These are phyloP conservation scores for Xenopus laevis DNA, from an alignment of 2,113 vertebrate genomes.

Conservation along the genomic window DNA sequence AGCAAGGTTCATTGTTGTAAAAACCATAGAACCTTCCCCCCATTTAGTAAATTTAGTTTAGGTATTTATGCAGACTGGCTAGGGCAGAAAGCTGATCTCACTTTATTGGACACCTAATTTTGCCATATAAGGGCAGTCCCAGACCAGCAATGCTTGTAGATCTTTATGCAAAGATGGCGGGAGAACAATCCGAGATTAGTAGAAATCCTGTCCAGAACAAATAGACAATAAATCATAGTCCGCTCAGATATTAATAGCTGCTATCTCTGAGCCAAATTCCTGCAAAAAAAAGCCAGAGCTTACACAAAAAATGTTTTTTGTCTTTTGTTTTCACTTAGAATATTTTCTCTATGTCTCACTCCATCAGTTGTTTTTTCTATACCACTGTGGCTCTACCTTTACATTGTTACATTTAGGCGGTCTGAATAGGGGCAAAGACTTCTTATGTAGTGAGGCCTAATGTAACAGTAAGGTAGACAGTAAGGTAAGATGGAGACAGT, in stretches of 20 bases:
- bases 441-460: too few species aligned
- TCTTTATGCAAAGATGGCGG: not conserved
- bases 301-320: slow-evolving; percentile 2
- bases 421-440: too few species aligned
- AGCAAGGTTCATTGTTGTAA: too few species aligned
- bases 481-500: too few species aligned
- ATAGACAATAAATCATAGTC: slow-evolving; percentile 25
- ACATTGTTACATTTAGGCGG: too few species aligned
- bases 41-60: too few species aligned
- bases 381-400: too few species aligned
- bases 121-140: slow-evolving; percentile 19
- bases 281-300: slow-evolving; percentile 15
- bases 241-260: slow-evolving; percentile 32
- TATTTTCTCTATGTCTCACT: too few species aligned
- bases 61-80: too few species aligned
- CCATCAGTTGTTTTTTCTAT: too few species aligned
- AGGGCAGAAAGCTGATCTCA: not conserved
- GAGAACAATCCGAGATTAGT: slow-evolving; percentile 21
- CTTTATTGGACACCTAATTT: not conserved
- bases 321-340: not conserved
- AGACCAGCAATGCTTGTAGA: not conserved
- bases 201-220: slow-evolving; percentile 23
- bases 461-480: too few species aligned
- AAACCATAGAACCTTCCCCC: too few species aligned
- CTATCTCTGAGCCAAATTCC: slow-evolving; percentile 30